phyloP scores from a whole-genome alignment of 2,888 invertebrate species.

The Yponomeuta plumbellus region DNA sequence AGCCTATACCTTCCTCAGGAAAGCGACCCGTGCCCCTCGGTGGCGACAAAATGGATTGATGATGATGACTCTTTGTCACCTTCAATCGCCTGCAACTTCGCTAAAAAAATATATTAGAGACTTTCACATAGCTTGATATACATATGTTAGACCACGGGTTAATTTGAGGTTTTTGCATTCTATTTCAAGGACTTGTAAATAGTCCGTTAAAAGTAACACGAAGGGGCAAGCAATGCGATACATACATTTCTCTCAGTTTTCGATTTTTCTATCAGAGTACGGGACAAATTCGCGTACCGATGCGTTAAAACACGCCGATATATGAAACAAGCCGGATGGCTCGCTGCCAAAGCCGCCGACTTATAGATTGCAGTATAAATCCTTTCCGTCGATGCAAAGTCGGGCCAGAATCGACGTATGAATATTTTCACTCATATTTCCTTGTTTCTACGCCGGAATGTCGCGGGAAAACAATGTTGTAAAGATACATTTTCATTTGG shows the following conservation, averaged over 20 bases:
- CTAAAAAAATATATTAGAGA: too few species aligned
- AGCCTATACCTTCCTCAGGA: too few species aligned
- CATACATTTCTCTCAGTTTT: background rate
- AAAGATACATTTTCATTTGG: background rate
- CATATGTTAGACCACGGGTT: too few species aligned
- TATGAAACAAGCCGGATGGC: conserved; percentile 51
- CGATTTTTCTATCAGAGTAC: background rate
- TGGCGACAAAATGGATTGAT: too few species aligned
- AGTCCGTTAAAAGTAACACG: background rate
- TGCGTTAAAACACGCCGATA: conserved; percentile 69
- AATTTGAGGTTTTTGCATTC: too few species aligned
- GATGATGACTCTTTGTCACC: too few species aligned
- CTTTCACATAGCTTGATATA: too few species aligned
- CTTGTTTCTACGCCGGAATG: background rate
- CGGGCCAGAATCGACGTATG: conserved; percentile 4
- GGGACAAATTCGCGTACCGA: conserved; percentile 27
- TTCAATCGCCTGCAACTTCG: too few species aligned
- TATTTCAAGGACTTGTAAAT: background rate
- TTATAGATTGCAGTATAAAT: conserved; percentile 19
- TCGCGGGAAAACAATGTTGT: background rate
- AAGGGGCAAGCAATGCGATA: background rate
- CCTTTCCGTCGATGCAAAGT: conserved; percentile 4
- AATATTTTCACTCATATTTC: background rate
- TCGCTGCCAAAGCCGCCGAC: conserved; percentile 57
- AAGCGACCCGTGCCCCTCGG: too few species aligned